Evolutionary conservation across 2,113 vertebrate genomes (phyloP), one percentile per base, ranked within the genome.

Genomic region (Hiodon alosoides): DNA sequence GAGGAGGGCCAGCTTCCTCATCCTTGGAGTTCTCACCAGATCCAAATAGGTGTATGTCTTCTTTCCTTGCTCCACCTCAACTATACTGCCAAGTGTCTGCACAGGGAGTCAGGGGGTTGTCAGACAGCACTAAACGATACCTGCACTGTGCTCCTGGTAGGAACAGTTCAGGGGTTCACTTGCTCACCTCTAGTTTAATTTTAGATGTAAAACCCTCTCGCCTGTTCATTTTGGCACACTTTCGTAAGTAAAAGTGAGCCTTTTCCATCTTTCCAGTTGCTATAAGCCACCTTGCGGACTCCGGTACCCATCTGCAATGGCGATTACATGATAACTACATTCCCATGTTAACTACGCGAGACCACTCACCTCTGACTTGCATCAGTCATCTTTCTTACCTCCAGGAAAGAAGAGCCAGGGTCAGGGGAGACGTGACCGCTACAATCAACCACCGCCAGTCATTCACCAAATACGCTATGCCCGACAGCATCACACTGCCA

Each of bases 221-320:
- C 71, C 80, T 76, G 4, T 96, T 98, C 79, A 94, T 89, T 48
- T 80, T 85, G 74, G 94, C 93, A 85, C 95, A 96, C 79, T 58
- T 87, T 14, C 86, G 79, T 81, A 98, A 83, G 82, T 94, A 92
- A 59, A 31, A 80, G 67, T 91, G 91, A 75, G 95, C 96, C 82
- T 90, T 82, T 14, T 89, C 82, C 59, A 91, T 77, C 54, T 88
- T 89, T 72, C 94, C 93, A 0, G 91, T 95, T 67, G 93, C 91
- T 80, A 96, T 92, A 74, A 97, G 91, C 95, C 95, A 97, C 68
- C 94, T 87, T 4, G 94, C 94, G 0, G 73, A 74, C 73, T 74
- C 73, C 2, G 73, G 73, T 47, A 74, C 50, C 73, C 73, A 74
- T 54, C 73, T 74, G 62, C 31, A 58, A 2, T 53, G 31, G 62